Evolutionary conservation across 2,797 vertebrate species (phyloP).

Genomic region (Esox masquinongy): DNA sequence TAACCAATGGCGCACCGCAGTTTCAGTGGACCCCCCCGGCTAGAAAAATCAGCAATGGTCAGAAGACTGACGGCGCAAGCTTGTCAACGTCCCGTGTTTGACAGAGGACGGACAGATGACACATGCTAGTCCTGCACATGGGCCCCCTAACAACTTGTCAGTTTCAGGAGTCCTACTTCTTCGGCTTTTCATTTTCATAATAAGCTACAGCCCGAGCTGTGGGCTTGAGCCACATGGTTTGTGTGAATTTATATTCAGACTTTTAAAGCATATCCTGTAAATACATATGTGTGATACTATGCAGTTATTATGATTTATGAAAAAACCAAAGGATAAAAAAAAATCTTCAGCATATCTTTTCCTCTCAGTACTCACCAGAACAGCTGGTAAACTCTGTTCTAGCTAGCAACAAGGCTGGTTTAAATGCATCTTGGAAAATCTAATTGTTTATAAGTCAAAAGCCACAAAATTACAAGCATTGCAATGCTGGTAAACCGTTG

Average conservation of each 20-base stretch:
- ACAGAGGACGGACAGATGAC: too few species aligned
- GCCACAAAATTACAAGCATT: slow-evolving; percentile 45
- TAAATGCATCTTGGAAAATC: slow-evolving; percentile 39
- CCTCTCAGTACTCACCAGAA: slow-evolving; percentile 35
- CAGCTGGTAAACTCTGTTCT: slow-evolving; percentile 31
- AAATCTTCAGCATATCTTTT: slow-evolving; percentile 34
- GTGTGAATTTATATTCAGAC: neutral
- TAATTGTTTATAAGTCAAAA: slow-evolving; percentile 45
- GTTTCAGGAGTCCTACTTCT: neutral
- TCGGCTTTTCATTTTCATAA: neutral
- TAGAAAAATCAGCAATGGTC: too few species aligned
- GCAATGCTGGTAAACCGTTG: slow-evolving; percentile 14
- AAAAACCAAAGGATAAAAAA: slow-evolving; percentile 9
- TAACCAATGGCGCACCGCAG: too few species aligned
- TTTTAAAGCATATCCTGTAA: neutral
- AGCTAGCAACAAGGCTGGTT: slow-evolving; percentile 46
- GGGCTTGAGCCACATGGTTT: neutral
- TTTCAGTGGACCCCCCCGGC: too few species aligned
- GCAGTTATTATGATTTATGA: too few species aligned
- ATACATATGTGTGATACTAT: neutral
- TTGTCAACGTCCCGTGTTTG: too few species aligned
- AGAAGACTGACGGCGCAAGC: too few species aligned
- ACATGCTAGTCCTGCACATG: too few species aligned
- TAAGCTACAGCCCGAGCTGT: neutral
- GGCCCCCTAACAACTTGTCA: too few species aligned